Percentiles rank a stretch among this genome's conserved stretches.
These are phyloP conservation scores for Cydia fagiglandana DNA, from an alignment of 1,140 invertebrate species.

Conservation along the genomic window DNA sequence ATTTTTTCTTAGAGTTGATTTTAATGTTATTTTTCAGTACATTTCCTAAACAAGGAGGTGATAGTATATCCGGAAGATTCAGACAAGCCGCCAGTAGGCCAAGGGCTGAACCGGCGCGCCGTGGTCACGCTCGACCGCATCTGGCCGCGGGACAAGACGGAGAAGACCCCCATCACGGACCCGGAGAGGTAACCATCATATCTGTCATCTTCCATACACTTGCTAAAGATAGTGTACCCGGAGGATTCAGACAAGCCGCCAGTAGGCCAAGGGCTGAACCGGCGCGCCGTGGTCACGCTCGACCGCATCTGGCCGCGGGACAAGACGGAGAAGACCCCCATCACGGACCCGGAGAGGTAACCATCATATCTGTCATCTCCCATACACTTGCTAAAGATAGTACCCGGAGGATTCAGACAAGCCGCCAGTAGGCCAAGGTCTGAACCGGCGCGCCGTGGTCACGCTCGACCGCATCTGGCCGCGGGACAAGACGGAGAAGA, in stretches of 20 bases:
- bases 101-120: constrained; percentile 94
- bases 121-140: constrained; percentile 96
- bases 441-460: constrained; percentile 95
- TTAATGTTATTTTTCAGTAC: constrained; percentile 72
- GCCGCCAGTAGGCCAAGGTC: constrained; percentile 88
- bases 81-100: constrained; percentile 87
- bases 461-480: constrained; percentile 98
- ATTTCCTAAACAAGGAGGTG: constrained; percentile 88
- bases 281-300: too few relatives aligned
- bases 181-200: constrained; percentile 79
- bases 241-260: constrained; percentile 79
- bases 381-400: constrained; percentile 87
- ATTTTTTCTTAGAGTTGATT: too few relatives aligned
- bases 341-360: too few relatives aligned
- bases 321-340: too few relatives aligned
- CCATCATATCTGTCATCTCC: constrained; percentile 30
- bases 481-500: constrained; percentile 89
- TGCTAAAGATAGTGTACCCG: constrained; percentile 87
- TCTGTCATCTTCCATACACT: constrained; percentile 79
- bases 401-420: constrained; percentile 86
- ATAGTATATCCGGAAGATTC: constrained; percentile 86
- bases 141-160: constrained; percentile 95
- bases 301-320: too few relatives aligned
- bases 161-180: constrained; percentile 89
- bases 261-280: constrained; percentile 61